Conservation (phyloP, 2,888 invertebrate genomes). For the Chrysopilus asiliformis region DNA sequence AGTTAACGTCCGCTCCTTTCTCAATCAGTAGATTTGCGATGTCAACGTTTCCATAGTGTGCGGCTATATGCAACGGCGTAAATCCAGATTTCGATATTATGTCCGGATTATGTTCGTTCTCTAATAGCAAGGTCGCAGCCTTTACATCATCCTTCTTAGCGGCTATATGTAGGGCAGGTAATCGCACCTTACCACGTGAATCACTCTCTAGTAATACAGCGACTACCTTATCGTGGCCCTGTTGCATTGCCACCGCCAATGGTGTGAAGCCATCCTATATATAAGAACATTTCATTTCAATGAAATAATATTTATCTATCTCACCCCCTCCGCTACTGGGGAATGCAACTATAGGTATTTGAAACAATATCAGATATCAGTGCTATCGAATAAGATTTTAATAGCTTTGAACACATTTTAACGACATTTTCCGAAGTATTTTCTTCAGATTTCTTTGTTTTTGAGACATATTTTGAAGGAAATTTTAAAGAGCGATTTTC, state of each 20-base stretch:
- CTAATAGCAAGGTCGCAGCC: constrained; percentile 80
- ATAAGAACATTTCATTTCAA: too few relatives aligned
- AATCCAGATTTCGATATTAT: constrained; percentile 95
- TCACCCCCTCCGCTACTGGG: too few relatives aligned
- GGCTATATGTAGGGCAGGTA: constrained; percentile 95
- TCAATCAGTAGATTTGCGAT: constrained; percentile 80
- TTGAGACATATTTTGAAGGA: too few relatives aligned
- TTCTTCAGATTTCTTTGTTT: too few relatives aligned
- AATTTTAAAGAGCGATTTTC: too few relatives aligned
- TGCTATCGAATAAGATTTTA: too few relatives aligned
- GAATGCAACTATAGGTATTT: too few relatives aligned
- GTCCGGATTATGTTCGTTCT: constrained; percentile 95
- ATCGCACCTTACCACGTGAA: constrained; percentile 84
- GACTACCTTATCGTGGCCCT: constrained; percentile 94
- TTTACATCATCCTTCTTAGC: constrained; percentile 98
- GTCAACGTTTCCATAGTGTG: constrained; percentile 95
- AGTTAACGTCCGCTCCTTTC: constrained; percentile 89
- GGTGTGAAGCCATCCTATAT: constrained; percentile 92
- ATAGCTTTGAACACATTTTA: too few relatives aligned
- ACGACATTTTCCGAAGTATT: too few relatives aligned
- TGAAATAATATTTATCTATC: too few relatives aligned
- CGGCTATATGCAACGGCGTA: constrained; percentile 95
- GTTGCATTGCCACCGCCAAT: constrained; percentile 97
- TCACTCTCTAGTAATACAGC: constrained; percentile 92
- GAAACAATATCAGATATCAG: too few relatives aligned